Conservation (phyloP, 2,113 vertebrate species). For the Apaloderma vittatum region DNA sequence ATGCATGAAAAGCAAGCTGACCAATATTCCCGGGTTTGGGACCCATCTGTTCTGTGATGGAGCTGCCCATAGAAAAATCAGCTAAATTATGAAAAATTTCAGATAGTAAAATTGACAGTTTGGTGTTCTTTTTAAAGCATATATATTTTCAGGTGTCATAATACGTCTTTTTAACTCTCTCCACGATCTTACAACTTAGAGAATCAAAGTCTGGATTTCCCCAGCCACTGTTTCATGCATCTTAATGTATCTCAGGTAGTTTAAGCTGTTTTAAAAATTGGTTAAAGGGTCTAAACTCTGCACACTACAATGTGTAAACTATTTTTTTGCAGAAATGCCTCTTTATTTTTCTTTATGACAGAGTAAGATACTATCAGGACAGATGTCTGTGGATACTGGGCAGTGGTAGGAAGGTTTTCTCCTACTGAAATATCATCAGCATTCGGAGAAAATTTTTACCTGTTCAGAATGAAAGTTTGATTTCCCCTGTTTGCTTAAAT, state of each 20-base stretch:
- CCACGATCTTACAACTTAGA: not conserved
- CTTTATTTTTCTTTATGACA: not conserved
- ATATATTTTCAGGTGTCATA: not conserved
- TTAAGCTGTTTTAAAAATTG: not conserved
- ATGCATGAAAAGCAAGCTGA: not conserved
- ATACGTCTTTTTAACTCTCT: not conserved
- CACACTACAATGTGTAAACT: fast-evolving
- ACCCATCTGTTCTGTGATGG: not conserved
- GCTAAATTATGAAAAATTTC: not conserved
- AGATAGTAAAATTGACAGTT: not conserved
- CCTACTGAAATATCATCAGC: slow-evolving; percentile 1
- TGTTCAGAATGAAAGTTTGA: slow-evolving; percentile 50
- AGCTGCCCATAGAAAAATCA: not conserved
- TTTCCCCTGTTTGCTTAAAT: not conserved
- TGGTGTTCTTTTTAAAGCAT: not conserved
- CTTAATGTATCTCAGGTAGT: not conserved
- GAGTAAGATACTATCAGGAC: not conserved
- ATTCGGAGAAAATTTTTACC: slow-evolving; percentile 39
- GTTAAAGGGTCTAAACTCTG: not conserved
- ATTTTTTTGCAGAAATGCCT: not conserved
- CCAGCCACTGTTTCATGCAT: not conserved
- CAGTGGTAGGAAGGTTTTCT: not conserved
- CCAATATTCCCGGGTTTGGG: not conserved
- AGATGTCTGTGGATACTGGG: not conserved
- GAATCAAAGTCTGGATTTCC: not conserved